These are phyloP conservation scores for Calephelis perditalis DNA, from an alignment of 2,888 invertebrate species.

Conservation along the genomic window DNA sequence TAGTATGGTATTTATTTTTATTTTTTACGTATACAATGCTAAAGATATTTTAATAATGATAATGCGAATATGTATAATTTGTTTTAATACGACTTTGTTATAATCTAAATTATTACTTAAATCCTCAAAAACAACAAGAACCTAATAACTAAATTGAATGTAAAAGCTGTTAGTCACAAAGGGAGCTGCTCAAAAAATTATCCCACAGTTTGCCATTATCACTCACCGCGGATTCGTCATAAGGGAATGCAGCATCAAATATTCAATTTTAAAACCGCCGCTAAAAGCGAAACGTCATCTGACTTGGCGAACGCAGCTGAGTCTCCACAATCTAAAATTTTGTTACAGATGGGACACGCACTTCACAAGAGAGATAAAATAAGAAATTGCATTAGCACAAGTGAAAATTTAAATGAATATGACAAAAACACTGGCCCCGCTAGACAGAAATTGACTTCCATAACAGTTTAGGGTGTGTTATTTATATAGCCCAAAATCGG, in stretches of 20 bases:
- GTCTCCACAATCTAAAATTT: slow-evolving; percentile 73
- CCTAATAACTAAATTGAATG: slow-evolving; percentile 22
- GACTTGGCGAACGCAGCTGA: slow-evolving; percentile 70
- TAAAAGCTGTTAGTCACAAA: slow-evolving; percentile 29
- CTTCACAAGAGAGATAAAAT: slow-evolving; percentile 66
- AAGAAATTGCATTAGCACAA: slow-evolving; percentile 73
- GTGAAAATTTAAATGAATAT: slow-evolving; percentile 69
- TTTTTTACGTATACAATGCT: too few relatives aligned
- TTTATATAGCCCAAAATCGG: slow-evolving; percentile 58
- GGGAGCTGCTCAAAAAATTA: slow-evolving; percentile 59
- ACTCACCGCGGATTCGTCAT: slow-evolving; percentile 67
- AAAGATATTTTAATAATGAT: too few relatives aligned
- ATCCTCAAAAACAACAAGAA: neutral
- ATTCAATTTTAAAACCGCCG: slow-evolving; percentile 78
- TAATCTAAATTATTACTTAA: too few relatives aligned
- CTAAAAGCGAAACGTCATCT: slow-evolving; percentile 78
- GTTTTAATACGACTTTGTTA: too few relatives aligned
- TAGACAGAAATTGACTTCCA: slow-evolving; percentile 56
- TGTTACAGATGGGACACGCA: slow-evolving; percentile 74
- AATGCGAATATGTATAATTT: too few relatives aligned
- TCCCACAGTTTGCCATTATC: slow-evolving; percentile 57
- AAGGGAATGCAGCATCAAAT: slow-evolving; percentile 75
- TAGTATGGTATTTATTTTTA: too few relatives aligned
- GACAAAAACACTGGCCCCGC: slow-evolving; percentile 62
- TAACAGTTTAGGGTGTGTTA: slow-evolving; percentile 65